Evolutionary conservation across 2,888 invertebrate genomes (phyloP), one percentile per base, ranked within the genome.

Genomic region (Coenonympha arcania): DNA sequence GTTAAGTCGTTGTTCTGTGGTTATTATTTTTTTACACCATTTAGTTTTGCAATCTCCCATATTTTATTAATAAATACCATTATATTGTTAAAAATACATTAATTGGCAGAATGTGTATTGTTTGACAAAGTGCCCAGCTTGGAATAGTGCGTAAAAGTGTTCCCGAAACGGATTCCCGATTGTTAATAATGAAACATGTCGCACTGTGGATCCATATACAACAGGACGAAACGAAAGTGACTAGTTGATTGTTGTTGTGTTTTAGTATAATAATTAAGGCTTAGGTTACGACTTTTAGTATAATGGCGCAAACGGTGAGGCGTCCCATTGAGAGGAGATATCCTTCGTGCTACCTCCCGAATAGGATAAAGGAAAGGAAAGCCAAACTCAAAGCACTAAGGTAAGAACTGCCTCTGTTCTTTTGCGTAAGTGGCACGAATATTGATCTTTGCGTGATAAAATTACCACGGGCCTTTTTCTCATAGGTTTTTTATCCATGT

Each of bases 261-360:
- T n/a, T 70, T 64, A 61, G 62, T 68, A 60, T 50, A 50, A 49
- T 63, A 62, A 68, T 71, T 67, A 61, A 63, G 26, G 64, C 64
- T 63, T 71, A 63, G 61, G 56, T 66, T 68, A 68, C 54, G 60
- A 62, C 69, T 64, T 65, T 60, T 68, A 60, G 57, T 61, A 83
- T 73, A 75, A 93, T 93, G 93, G 91, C 93, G 63, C 91, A 92
- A 76, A 92, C 92, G 20, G 88, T 89, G 56, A 88, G 92, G 72
- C 88, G 88, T 62, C 88, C 92, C 45, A 87, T 93, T 52, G 93
- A 92, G 67, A 94, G 94, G 51, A 87, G 88, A 61, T 89, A 90
- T 69, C 94, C 95, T 43, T 90, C 93, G n/a, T 94, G 94, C 72
- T 93, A 93, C 54, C 87, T 90, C 62, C 87, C 85, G 36, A 87